Evolutionary conservation across 1,140 invertebrate species (phyloP), one percentile per base, ranked within the genome.

Genomic region (Paraescarpia echinospica): DNA sequence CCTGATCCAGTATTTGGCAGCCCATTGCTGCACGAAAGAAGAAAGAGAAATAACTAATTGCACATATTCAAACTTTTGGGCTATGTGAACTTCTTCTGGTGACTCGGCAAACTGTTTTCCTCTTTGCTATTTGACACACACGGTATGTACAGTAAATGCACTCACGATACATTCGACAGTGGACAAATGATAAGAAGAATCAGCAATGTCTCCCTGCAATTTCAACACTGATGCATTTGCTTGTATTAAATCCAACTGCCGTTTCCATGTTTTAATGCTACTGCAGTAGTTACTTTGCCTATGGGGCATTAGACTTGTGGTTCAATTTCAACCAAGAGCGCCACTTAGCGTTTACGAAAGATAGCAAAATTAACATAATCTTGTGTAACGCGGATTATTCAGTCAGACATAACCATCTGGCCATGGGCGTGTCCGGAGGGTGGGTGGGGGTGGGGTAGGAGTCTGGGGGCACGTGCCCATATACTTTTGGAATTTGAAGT

Each of bases 1-100:
- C 34, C 96, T 95, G 0, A 98, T 96, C 98, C 98, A 99, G 93
- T 96, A 95, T 4, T 94, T 92, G 9, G 94, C 95, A 1, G 95
- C 94, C 93, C 94, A 95, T 77, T 95, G 93, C 94, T 96, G 89
- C n/a, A 88, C 93, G 92, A 93, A 92, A 94, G 18, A 94, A 14
- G 35, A 91, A 27, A 77, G 34, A 90, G 33, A 90, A 88, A 90
- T 34, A n/a, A 88, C 33, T 88, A 35, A 35, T 0, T 51, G 91
- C 59, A 77, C 27, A 27, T 77, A 77, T 77, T 18, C 22, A 77
- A 14, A 22, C 2, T 2, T 77, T 77, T 77, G 22, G 4, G 27
- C 22, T 77, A 27, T 18, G 27, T 27, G 22, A 4, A 4, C 22
- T 77, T 77, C 9, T 77, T 77, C 27, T 18, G 14, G 59, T 14